Base-by-base conservation (phyloP, 1,140 invertebrate genomes). In the Colletes latitarsis region DNA sequence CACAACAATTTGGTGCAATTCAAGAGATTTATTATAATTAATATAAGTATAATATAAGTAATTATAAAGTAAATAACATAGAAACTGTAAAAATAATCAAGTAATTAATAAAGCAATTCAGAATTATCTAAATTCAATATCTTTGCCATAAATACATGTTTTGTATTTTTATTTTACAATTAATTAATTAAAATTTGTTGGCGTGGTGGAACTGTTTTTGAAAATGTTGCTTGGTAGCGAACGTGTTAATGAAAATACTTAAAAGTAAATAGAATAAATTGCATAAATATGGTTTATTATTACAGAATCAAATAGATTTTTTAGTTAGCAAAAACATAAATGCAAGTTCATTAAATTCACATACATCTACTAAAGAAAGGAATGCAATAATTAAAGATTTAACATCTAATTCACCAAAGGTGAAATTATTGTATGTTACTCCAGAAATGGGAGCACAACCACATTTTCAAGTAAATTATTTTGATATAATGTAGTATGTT, bases 231-330 rank as follows among this genome's bases (percentile, higher is more conserved):
- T 30, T 2, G 30, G 30, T 2, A 30, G 30, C 30, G 30, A 30
- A 30, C 2, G 30, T 30, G 30, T 15, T 0, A 14, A 58, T 1
- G 2, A 41, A 0, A 21, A 57, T n/a, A 4, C 1, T 39, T 4
- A 15, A 12, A 19, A 3, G 6, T 14, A n/a, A 8, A 39, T 57
- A 68, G 62, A 21, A 19, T 39, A 1, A 39, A 8, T 73, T 19
- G 73, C 15, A 64, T 73, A 53, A 72, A 4, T 67, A 46, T 67
- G 4, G 55, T 62, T 63, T 82, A 60, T 76, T 81, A 64, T 90
- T 93, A 46, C 82, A 94, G 94, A 96, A 97, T 95, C 96, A 97
- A 93, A 94, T 97, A 60, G 96, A 97, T 92, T 95, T 95, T 87
- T 92, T 97, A 77, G 88, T 94, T 43, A 95, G 94, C 69, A 92